Evolutionary conservation across 2,113 vertebrate genomes (phyloP), one percentile per base, ranked within the genome.

Genomic region (Marmota monax): DNA sequence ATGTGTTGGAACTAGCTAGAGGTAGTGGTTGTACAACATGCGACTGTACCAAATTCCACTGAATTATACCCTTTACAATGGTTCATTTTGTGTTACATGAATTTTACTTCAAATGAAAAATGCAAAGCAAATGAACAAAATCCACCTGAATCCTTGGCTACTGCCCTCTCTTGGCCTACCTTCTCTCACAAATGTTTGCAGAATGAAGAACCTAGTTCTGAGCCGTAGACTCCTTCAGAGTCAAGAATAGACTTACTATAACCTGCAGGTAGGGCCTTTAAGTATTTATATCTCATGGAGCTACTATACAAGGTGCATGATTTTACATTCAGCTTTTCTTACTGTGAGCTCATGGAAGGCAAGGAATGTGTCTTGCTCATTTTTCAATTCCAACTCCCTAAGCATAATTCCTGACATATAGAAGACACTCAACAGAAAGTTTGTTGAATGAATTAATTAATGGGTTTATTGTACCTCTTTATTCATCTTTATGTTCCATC

Each of bases 61-160:
- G 56, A 90, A 56, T 56, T 82, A 63, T 53, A 23, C 29, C 53
- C 86, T 90, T 82, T 65, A 32, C 67, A 84, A 72, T 56, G 70
- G 37, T 88, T 88, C 58, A 53, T 90, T 63, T 89, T 80, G 67
- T 37, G 20, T 79, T 72, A 45, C 7, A 20, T 78, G 67, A 29
- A 88, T 92, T 83, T 96, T 37, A 48, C 45, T 42, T 90, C 63
- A 61, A 67, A 88, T 61, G 27, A 92, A 85, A 56, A 42, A 37
- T 13, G 14, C 84, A 90, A 84, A 90, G 25, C 70, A 88, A 72
- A 78, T 32, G 42, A 73, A 89, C 14, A 39, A 79, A 94, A 58
- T 29, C 32, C 12, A 37, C 5, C 12, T 7, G 22, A 95, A 90
- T 92, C 51, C n/a, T 27, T 90, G 82, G 34, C 56, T 83, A 27